Conservation (phyloP, 2,888 invertebrate genomes). For the Drosophila sordidapex region DNA sequence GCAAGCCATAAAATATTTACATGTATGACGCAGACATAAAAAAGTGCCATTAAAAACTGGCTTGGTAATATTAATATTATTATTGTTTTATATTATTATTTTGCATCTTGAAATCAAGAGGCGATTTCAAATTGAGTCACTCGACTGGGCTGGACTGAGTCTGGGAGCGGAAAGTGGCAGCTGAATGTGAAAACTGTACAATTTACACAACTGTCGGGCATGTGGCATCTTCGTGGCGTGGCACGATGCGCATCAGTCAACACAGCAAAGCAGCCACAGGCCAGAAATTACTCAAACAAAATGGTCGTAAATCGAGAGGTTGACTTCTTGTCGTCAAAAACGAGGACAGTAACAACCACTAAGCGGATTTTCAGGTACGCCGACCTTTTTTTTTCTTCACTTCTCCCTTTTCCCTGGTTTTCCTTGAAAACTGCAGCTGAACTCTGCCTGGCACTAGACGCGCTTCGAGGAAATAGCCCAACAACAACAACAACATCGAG, state of each 20-base stretch:
- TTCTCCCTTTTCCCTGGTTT: slow-evolving; percentile 32
- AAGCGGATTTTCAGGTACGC: slow-evolving; percentile 70
- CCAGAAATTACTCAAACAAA: slow-evolving; percentile 82
- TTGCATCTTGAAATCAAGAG: slow-evolving; percentile 9
- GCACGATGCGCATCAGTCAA: slow-evolving; percentile 57
- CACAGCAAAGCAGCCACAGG: slow-evolving; percentile 31
- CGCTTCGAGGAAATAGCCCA: slow-evolving; percentile 55
- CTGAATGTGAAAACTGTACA: slow-evolving; percentile 75
- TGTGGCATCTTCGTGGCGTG: slow-evolving; percentile 43
- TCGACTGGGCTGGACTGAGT: slow-evolving; percentile 1
- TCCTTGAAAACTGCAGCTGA: slow-evolving; percentile 65
- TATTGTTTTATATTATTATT: slow-evolving; percentile 18
- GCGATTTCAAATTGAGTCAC: slow-evolving; percentile 40
- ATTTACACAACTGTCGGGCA: slow-evolving; percentile 62
- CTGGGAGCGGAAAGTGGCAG: slow-evolving; percentile 40
- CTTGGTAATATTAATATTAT: slow-evolving; percentile 18
- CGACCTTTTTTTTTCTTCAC: slow-evolving; percentile 29
- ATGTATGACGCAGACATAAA: slow-evolving; percentile 38
- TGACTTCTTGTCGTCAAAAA: slow-evolving; percentile 82
- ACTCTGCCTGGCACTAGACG: slow-evolving; percentile 31
- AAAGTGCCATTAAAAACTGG: slow-evolving; percentile 23
- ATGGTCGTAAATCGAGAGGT: slow-evolving; percentile 84
- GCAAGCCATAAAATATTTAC: slow-evolving; percentile 54
- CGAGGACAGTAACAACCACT: slow-evolving; percentile 73
- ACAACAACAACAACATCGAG: slow-evolving; percentile 23